A percentile compares a stretch with the other conserved stretches of the same genome.
Conservation (phyloP, 2,888 invertebrate genomes). For the Acronicta aceris region DNA sequence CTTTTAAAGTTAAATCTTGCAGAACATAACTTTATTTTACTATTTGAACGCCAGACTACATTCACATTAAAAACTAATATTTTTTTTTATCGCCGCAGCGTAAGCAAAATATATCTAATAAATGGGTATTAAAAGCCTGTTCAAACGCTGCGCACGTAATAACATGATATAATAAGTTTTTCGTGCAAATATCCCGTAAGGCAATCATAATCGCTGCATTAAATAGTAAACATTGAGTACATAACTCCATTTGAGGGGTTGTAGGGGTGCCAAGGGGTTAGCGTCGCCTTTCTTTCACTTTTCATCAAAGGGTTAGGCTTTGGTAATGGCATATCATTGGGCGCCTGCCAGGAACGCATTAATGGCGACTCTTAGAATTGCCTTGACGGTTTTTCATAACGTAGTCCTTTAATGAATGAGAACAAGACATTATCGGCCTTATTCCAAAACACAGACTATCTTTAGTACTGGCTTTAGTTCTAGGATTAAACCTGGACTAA, state of each 20-base stretch:
- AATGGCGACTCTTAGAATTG: constrained; percentile 22
- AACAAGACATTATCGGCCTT: no score
- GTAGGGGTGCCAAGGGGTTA: constrained; percentile 14
- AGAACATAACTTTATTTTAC: not conserved
- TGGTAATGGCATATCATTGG: constrained; percentile 34
- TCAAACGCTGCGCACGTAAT: constrained; percentile 17
- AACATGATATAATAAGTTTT: constrained; percentile 24
- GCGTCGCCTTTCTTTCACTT: constrained; percentile 36
- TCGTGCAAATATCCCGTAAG: constrained; percentile 34
- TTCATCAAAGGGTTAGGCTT: constrained; percentile 29
- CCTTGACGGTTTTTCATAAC: constrained; percentile 24
- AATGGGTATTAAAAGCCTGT: constrained; percentile 4
- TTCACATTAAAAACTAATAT: not conserved
- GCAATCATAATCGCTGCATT: constrained; percentile 9
- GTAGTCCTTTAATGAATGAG: constrained; percentile 11
- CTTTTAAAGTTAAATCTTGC: not conserved
- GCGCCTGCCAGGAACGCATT: constrained; percentile 7
- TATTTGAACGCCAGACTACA: not conserved
- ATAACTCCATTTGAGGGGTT: constrained; percentile 17
- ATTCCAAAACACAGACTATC: no score
- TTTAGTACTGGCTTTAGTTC: no score
- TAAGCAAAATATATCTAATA: not conserved
- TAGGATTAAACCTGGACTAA: no score
- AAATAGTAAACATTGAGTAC: constrained; percentile 18
- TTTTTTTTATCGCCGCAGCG: not conserved